Evolutionary conservation across 2,888 invertebrate species (phyloP), one percentile per base, ranked within the genome.

Genomic region (Griposia aprilina): DNA sequence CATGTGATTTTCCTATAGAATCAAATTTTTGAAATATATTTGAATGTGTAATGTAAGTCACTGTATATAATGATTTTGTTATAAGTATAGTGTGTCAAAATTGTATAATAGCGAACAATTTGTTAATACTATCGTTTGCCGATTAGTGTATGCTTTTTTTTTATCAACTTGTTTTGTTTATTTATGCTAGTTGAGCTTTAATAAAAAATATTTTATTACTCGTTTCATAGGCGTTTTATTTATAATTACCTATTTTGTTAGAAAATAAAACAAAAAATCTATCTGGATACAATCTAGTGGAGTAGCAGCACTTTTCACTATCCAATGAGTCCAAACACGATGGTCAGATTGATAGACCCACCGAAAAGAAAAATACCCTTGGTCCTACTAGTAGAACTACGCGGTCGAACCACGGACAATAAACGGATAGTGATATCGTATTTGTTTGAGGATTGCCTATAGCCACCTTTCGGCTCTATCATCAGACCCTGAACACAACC

Each of bases 151-250:
- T 89, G 88, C 90, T 90, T 90, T 80, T 86, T n/a, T 87, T 80
- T 86, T 83, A 81, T 88, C 81, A 76, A 91, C 86, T 85, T 82
- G 84, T 90, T 90, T 89, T 89, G 88, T 93, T 94, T 93, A 93
- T 94, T 93, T 93, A 94, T 94, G 95, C 94, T 95, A 94, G 94
- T 94, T 94, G 92, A 94, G 94, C 94, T 95, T 94, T 94, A 94
- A 93, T 94, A 94, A 94, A 94, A 90, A 85, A 93, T 94, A 94
- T 93, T 94, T 94, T 94, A 94, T 94, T 93, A 94, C 92, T 91
- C 91, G 94, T 94, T 94, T 90, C 71, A 90, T 88, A 80, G 15
- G 86, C 70, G 90, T 94, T 93, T 94, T 89, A 91, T 88, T 90
- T 0, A 48, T 10, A 0, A 0, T 15, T 20, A 50, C 20, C n/a